These are phyloP conservation scores for Myopa tessellatipennis DNA, from an alignment of 2,888 invertebrate genomes.

Conservation along the genomic window DNA sequence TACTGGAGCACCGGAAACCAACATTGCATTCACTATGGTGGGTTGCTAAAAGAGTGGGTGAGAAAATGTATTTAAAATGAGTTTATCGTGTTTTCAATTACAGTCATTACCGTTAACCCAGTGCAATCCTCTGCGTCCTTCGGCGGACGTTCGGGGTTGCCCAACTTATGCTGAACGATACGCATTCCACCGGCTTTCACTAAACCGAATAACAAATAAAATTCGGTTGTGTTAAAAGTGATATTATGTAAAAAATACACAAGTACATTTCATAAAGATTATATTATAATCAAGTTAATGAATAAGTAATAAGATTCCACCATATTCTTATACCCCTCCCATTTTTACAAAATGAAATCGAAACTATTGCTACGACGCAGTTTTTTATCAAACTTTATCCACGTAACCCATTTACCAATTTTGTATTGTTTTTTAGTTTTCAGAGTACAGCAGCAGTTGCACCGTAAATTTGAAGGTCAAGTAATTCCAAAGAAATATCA, in stretches of 20 bases:
- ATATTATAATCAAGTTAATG: no score
- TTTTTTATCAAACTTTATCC: no score
- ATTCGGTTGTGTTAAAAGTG: no score
- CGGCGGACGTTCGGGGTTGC: constrained; percentile 74
- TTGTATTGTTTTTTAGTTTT: no score
- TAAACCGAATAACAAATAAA: constrained; percentile 60
- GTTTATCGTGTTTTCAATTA: not conserved
- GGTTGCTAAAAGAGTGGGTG: constrained; percentile 60
- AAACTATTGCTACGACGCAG: no score
- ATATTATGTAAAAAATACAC: no score
- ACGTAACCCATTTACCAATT: no score
- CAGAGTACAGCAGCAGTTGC: no score
- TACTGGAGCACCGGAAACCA: constrained; percentile 83
- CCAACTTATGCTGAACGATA: constrained; percentile 86
- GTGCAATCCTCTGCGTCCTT: constrained; percentile 80
- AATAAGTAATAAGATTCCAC: no score
- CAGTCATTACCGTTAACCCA: constrained; percentile 73
- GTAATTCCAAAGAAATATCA: constrained; percentile 4
- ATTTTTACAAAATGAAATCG: no score
- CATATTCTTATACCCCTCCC: no score
- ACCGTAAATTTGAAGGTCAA: not conserved
- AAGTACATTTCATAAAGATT: no score
- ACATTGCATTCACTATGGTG: constrained; percentile 75
- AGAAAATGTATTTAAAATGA: not conserved
- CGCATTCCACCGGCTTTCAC: constrained; percentile 94